Evolutionary conservation across 2,888 invertebrate genomes (phyloP).

Genomic region (Drosophila villosipedis): DNA sequence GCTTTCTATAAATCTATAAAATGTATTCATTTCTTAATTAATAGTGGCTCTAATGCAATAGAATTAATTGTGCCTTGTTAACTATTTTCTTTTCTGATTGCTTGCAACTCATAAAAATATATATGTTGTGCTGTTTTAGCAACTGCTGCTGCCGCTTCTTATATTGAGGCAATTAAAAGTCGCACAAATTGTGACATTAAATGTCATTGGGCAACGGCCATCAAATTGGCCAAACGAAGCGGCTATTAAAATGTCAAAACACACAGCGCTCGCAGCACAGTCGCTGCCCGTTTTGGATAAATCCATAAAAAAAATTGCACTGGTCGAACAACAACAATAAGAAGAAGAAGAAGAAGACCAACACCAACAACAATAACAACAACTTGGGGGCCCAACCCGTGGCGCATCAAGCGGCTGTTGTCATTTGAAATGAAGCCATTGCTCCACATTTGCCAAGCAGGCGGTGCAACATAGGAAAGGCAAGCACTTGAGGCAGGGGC

Average conservation of each 20-base stretch:
- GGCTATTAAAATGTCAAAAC: conserved; percentile 78
- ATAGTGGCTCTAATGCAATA: neutral
- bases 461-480: neutral
- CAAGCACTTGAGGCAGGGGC: neutral
- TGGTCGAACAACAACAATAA: conserved; percentile 31
- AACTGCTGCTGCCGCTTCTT: neutral
- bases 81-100: neutral
- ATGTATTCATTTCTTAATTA: neutral
- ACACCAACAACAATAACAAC: conserved; percentile 1
- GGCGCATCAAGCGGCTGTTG: conserved; percentile 70
- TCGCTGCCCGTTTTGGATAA: conserved; percentile 65
- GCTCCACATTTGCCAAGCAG: conserved; percentile 63
- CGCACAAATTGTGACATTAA: conserved; percentile 74
- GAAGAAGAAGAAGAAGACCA: neutral
- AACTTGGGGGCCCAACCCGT: conserved; percentile 62
- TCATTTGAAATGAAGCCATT: conserved; percentile 77
- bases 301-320: conserved; percentile 61
- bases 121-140: neutral
- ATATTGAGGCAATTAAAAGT: conserved; percentile 52
- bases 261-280: conserved; percentile 38
- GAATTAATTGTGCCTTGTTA: neutral
- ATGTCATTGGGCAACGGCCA: conserved; percentile 60
- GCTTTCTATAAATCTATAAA: neutral
- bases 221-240: conserved; percentile 59
- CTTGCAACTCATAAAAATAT: neutral